These are phyloP conservation scores for Zalophus californianus DNA, from an alignment of 2,797 vertebrate genomes.

Conservation along the genomic window DNA sequence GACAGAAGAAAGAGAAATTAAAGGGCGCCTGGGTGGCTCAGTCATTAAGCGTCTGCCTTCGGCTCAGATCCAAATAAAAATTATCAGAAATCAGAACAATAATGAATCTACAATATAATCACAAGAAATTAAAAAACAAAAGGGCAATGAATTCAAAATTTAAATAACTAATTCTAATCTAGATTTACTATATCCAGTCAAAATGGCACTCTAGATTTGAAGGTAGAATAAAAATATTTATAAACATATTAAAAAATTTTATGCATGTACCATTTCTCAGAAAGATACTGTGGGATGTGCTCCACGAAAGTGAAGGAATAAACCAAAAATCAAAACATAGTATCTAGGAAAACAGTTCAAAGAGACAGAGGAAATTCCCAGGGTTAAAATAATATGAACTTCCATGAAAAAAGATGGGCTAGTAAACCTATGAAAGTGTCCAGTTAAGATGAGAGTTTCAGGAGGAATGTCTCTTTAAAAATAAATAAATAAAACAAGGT, in stretches of 20 bases:
- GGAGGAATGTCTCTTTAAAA: not conserved
- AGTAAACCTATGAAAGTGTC: not conserved
- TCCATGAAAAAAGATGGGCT: not conserved
- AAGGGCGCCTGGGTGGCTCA: too few relatives aligned
- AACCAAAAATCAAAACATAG: not conserved
- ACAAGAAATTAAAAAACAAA: not conserved
- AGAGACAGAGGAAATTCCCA: not conserved
- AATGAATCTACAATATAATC: not conserved
- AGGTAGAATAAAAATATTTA: not conserved
- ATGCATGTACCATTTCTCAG: not conserved
- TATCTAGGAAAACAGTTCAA: not conserved
- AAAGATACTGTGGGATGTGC: not conserved
- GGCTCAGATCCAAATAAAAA: not conserved
- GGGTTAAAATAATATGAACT: not conserved
- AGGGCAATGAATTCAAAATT: not conserved
- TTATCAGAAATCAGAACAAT: not conserved
- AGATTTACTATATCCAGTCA: not conserved
- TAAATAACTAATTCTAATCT: not conserved
- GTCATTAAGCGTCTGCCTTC: too few relatives aligned
- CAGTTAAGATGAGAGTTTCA: not conserved
- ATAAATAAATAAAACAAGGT: not conserved
- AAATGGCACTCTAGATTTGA: not conserved
- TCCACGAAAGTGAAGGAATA: not conserved
- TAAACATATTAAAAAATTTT: not conserved
- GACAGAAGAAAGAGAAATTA: too few relatives aligned